Evolutionary conservation across 2,888 invertebrate species (phyloP).

Genomic region (Andrena haemorrhoa): DNA sequence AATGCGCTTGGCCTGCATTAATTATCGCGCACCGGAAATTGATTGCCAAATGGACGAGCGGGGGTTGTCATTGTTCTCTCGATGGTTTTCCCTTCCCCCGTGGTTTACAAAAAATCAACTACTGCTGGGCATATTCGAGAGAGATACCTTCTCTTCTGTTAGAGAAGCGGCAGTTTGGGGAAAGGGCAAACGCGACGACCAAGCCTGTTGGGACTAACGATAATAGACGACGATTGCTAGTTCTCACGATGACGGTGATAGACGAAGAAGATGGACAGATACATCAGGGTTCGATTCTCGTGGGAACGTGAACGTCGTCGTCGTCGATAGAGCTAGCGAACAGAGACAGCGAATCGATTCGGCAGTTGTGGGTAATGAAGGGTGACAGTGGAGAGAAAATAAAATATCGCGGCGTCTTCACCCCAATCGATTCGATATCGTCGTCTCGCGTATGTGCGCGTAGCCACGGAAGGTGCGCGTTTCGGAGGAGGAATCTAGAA

Average conservation of each 20-base stretch:
- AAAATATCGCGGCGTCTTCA: conserved; percentile 34
- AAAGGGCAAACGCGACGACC: neutral
- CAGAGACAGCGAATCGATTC: conserved; percentile 34
- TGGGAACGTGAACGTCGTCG: conserved; percentile 38
- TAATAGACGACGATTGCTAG: conserved; percentile 47
- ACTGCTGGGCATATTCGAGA: neutral
- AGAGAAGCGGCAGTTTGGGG: neutral
- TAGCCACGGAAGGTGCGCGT: no score
- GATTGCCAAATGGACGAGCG: neutral
- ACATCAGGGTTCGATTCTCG: conserved; percentile 45
- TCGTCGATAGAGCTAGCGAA: neutral
- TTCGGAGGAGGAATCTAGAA: neutral
- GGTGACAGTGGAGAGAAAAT: conserved; percentile 41
- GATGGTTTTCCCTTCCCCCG: neutral
- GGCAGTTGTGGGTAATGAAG: conserved; percentile 54
- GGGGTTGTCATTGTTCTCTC: neutral
- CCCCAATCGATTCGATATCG: conserved; percentile 19
- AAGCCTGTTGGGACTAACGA: conserved; percentile 22
- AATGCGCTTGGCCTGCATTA: neutral
- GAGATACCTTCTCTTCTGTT: neutral
- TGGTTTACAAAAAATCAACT: neutral
- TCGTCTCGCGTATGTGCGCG: no score
- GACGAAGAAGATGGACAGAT: conserved; percentile 44
- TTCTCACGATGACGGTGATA: conserved; percentile 31
- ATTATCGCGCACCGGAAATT: neutral